Base-by-base conservation (phyloP, 2,797 vertebrate genomes). In the Aplochiton taeniatus region DNA sequence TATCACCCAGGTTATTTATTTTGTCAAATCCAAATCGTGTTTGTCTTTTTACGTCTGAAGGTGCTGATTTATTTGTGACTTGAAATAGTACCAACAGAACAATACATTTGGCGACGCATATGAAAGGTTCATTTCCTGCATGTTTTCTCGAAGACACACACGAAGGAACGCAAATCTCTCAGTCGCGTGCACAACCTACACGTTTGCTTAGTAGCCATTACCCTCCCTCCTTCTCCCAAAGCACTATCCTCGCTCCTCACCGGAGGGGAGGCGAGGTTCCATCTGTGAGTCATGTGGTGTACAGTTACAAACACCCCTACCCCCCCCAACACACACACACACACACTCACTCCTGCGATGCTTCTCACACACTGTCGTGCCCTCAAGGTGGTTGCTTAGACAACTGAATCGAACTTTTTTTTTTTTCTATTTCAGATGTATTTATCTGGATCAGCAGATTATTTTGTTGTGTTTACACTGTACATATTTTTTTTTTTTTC, bases 1-100 rank as follows among this genome's bases (percentile, higher is more conserved):
- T 31, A 31, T 31, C 31, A 31, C 31, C n/a, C 31, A 31, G 3
- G 6, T 46, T 20, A 9, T 19, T 19, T 16, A 49, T 42, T 73
- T 74, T 79, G 47, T 75, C 69, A 43, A 62, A 70, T 55, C 62
- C 46, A 68, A 70, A 43, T 13, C 1, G 4, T 63, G 53, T 66
- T 76, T 69, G 50, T 48, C 46, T 72, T 31, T 31, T 31, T 31
- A 72, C 31, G 53, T 66, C 31, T 31, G 31, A 59, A 61, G 75
- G 56, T 49, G 77, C 78, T 81, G 78, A 77, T 86, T 82, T 82
- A 13, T 69, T 62, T 72, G 72, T 80, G 57, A 74, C 66, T 31
- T 31, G 31, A 76, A 67, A 60, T 54, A 50, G 19, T 31, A 55
- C 17, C 3, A 6, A 31, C 31, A 31, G 31, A 31, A 6, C 2